Conservation (phyloP, 2,888 invertebrate species). For the Cetonia aurata region DNA sequence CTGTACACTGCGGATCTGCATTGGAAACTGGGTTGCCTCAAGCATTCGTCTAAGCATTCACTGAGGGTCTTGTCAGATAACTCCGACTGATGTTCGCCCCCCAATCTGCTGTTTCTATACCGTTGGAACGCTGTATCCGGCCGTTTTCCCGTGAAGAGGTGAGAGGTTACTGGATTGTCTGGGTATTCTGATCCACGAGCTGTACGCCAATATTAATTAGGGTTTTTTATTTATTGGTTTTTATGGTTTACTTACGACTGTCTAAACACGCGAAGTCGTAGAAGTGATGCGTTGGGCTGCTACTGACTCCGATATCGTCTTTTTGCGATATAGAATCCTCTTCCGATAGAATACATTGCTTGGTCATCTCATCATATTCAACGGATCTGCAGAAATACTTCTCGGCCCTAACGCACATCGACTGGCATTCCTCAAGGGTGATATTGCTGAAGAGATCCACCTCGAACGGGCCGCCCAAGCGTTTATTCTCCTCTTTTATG, state of each 20-base stretch:
- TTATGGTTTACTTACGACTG: constrained; percentile 79
- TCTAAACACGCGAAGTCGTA: constrained; percentile 91
- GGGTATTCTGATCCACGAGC: constrained; percentile 91
- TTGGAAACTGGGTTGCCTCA: constrained; percentile 89
- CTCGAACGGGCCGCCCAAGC: constrained; percentile 89
- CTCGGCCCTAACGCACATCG: constrained; percentile 87
- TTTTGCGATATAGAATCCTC: constrained; percentile 92
- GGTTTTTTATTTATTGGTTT: background rate
- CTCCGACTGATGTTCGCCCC: constrained; percentile 91
- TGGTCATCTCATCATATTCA: constrained; percentile 88
- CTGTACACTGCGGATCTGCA: constrained; percentile 92
- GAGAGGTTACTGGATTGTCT: constrained; percentile 87
- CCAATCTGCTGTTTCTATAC: constrained; percentile 87
- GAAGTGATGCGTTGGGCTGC: constrained; percentile 87
- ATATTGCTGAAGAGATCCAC: constrained; percentile 89
- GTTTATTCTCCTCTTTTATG: constrained; percentile 90
- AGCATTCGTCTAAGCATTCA: constrained; percentile 91
- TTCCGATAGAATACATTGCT: constrained; percentile 89
- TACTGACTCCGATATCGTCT: constrained; percentile 87
- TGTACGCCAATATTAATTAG: constrained; percentile 57
- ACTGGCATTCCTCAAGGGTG: constrained; percentile 89
- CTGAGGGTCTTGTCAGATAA: constrained; percentile 89
- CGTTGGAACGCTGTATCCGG: constrained; percentile 92
- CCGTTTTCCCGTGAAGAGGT: constrained; percentile 82
- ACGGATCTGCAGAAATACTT: constrained; percentile 92